Conservation (phyloP, 2,888 invertebrate species). For the Volucella inanis region DNA sequence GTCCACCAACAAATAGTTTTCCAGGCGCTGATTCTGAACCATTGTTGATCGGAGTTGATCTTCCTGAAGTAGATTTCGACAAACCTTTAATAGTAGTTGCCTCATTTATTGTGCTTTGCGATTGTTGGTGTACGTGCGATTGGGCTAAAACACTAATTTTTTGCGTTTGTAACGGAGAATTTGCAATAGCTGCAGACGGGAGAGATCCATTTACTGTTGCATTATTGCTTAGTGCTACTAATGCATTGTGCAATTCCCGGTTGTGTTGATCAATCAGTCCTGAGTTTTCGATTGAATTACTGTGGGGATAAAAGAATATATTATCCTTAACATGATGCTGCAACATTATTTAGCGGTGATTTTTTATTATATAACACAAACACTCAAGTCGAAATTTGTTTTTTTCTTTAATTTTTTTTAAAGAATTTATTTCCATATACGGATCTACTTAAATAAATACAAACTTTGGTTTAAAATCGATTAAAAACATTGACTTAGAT, state of each 20-base stretch:
- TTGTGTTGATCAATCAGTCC: constrained; percentile 82
- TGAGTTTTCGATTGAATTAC: constrained; percentile 85
- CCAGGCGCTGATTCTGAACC: constrained; percentile 89
- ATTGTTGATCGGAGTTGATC: constrained; percentile 88
- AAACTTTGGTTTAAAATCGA: constrained; percentile 52
- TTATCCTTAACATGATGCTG: constrained; percentile 72
- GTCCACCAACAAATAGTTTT: constrained; percentile 94
- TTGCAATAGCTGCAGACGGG: constrained; percentile 81
- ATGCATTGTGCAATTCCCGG: constrained; percentile 83
- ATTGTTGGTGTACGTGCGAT: constrained; percentile 76
- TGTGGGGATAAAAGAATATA: constrained; percentile 81
- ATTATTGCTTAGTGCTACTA: constrained; percentile 84
- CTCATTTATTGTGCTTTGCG: constrained; percentile 65
- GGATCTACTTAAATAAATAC: constrained; percentile 45
- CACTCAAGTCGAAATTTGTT: not conserved
- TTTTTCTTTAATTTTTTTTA: not conserved
- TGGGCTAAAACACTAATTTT: constrained; percentile 77
- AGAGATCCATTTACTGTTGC: constrained; percentile 81
- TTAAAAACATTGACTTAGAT: constrained; percentile 22
- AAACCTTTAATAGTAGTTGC: constrained; percentile 44
- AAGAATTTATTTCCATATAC: not conserved
- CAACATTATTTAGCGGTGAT: constrained; percentile 78
- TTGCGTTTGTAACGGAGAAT: constrained; percentile 62
- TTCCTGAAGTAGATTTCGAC: constrained; percentile 87
- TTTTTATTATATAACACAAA: constrained; percentile 73